Percentiles rank a stretch among this genome's conserved stretches.
Conservation (phyloP, 2,888 invertebrate genomes). For the Papilio gigon region DNA sequence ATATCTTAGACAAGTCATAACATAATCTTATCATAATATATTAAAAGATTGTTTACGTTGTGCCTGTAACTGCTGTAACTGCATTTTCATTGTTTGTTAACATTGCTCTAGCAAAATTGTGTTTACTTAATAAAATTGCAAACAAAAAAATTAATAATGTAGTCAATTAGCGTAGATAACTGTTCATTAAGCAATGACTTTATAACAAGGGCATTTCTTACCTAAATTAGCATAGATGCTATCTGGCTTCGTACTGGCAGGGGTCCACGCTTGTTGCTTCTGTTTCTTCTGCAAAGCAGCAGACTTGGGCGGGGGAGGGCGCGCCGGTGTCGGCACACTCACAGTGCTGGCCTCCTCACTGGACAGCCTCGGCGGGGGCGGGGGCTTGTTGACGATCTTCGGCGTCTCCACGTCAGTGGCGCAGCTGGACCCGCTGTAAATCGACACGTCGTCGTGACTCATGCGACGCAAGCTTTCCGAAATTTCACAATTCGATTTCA, state of each 20-base stretch:
- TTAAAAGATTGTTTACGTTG: not conserved
- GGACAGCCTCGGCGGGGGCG: constrained; percentile 88
- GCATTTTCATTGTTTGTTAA: not conserved
- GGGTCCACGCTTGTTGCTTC: constrained; percentile 76
- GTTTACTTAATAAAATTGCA: no score
- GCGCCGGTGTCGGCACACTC: constrained; percentile 83
- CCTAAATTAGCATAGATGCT: constrained; percentile 92
- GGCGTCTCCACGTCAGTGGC: constrained; percentile 68
- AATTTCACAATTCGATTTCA: constrained; percentile 81
- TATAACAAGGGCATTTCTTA: no score
- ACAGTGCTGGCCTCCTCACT: constrained; percentile 77
- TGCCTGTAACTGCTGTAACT: not conserved
- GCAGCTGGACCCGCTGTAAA: constrained; percentile 74
- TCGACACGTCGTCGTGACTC: constrained; percentile 81
- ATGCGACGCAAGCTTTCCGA: constrained; percentile 65
- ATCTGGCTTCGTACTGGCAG: constrained; percentile 68
- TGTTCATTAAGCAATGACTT: no score
- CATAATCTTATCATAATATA: not conserved
- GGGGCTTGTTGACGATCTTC: constrained; percentile 84
- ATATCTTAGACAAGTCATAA: no score
- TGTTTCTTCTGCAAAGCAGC: constrained; percentile 84
- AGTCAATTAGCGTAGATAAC: no score
- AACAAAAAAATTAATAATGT: no score
- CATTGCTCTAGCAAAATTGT: not conserved
- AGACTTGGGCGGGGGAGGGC: constrained; percentile 89